Evolutionary conservation across 2,888 invertebrate species (phyloP).

Genomic region (Troides helena): DNA sequence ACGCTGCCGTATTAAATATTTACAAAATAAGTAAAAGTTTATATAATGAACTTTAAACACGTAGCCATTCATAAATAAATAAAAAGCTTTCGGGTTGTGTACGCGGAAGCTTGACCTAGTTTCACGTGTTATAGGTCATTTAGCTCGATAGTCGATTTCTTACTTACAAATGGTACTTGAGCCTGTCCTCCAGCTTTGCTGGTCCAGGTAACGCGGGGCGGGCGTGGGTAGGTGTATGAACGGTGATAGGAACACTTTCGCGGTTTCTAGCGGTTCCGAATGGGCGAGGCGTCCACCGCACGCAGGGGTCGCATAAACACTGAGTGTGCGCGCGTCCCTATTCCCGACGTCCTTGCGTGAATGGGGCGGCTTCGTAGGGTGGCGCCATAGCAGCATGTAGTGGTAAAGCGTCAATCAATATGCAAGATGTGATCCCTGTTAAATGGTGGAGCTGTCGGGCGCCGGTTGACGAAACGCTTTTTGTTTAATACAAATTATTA

Average conservation of each 20-base stretch:
- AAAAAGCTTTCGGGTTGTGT: conserved; percentile 59
- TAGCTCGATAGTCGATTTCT: conserved; percentile 24
- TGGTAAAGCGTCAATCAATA: conserved; percentile 77
- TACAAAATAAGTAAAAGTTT: too few species aligned
- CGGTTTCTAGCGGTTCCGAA: conserved; percentile 43
- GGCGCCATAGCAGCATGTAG: conserved; percentile 69
- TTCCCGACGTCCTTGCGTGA: conserved; percentile 75
- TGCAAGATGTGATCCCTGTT: conserved; percentile 67
- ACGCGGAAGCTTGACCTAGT: conserved; percentile 75
- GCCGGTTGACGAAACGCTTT: conserved; percentile 19
- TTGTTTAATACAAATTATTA: neutral
- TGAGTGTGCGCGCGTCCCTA: conserved; percentile 71
- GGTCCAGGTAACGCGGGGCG: conserved; percentile 27
- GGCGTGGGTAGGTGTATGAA: conserved; percentile 31
- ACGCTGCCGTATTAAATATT: too few species aligned
- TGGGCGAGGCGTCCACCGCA: conserved; percentile 57
- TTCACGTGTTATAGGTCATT: conserved; percentile 36
- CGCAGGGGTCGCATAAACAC: conserved; percentile 60
- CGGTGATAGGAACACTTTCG: conserved; percentile 46
- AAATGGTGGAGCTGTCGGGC: conserved; percentile 46
- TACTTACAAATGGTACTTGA: conserved; percentile 70
- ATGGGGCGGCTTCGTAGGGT: conserved; percentile 74
- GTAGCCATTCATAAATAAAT: conserved; percentile 67
- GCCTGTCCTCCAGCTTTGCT: conserved; percentile 62
- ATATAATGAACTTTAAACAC: conserved; percentile 34